Conservation (phyloP, 2,888 invertebrate species). For the Boloria selene region DNA sequence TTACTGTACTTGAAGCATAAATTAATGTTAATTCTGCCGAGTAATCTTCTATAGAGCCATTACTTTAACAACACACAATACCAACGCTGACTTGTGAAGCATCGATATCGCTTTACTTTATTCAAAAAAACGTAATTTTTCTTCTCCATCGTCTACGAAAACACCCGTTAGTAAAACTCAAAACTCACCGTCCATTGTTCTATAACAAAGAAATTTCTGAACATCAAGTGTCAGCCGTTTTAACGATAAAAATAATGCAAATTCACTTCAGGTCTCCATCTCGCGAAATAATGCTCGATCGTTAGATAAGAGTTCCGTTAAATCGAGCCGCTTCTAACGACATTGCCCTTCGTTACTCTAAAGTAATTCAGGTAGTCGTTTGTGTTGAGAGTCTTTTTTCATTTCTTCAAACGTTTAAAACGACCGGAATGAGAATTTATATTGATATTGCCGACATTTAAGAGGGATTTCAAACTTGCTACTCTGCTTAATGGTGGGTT, state of each 20-base stretch:
- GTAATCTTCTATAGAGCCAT: not conserved
- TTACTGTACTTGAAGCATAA: too few relatives aligned
- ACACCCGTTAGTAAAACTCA: constrained; percentile 39
- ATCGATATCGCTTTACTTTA: not conserved
- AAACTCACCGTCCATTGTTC: constrained; percentile 71
- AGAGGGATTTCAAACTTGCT: constrained; percentile 34
- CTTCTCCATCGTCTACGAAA: not conserved
- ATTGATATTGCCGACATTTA: constrained; percentile 58
- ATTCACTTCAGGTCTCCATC: constrained; percentile 46
- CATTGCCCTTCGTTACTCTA: constrained; percentile 47
- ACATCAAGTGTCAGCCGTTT: constrained; percentile 65
- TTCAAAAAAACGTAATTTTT: constrained; percentile 1
- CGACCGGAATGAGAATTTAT: constrained; percentile 56
- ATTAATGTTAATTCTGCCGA: too few relatives aligned
- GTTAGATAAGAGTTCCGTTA: constrained; percentile 70
- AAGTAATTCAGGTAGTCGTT: constrained; percentile 73
- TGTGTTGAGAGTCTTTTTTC: constrained; percentile 68
- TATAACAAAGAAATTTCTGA: constrained; percentile 65
- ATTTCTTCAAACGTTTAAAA: constrained; percentile 64
- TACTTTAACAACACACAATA: not conserved
- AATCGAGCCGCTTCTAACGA: constrained; percentile 64
- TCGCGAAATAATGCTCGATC: constrained; percentile 67
- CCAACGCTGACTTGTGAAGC: constrained; percentile 15
- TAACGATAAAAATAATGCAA: constrained; percentile 34
- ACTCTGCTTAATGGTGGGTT: constrained; percentile 30